Evolutionary conservation across 2,113 vertebrate species (phyloP).

Genomic region (Austrofundulus limnaeus): DNA sequence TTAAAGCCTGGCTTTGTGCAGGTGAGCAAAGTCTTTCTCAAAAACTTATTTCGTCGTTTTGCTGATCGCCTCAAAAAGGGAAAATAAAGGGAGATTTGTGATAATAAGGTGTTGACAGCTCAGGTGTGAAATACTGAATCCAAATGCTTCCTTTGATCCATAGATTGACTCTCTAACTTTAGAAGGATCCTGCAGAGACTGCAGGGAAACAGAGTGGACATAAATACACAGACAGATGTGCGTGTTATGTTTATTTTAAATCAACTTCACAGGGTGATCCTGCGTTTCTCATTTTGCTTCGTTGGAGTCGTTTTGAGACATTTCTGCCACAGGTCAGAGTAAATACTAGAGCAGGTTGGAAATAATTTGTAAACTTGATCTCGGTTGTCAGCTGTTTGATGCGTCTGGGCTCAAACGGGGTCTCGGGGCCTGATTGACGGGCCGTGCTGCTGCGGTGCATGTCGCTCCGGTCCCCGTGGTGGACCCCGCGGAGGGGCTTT

Average conservation of each 20-base stretch:
- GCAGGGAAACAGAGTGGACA: neutral
- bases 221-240: neutral
- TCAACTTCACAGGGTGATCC: constrained; percentile 4
- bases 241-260: constrained; percentile 11
- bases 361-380: constrained; percentile 26
- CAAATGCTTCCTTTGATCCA: constrained; percentile 34
- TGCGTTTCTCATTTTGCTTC: no score
- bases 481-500: constrained; percentile 65
- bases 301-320: no score
- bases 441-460: constrained; percentile 44
- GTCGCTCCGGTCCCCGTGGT: constrained; percentile 65
- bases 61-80: constrained; percentile 20
- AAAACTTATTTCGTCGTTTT: neutral
- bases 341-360: constrained; percentile 34
- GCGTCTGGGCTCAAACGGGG: constrained; percentile 30
- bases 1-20: constrained; percentile 4
- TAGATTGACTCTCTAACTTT: constrained; percentile 13
- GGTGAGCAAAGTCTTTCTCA: constrained; percentile 20
- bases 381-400: constrained; percentile 34
- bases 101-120: constrained; percentile 63
- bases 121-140: constrained; percentile 36
- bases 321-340: constrained; percentile 35
- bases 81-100: constrained; percentile 9
- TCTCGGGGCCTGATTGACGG: constrained; percentile 83
- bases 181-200: constrained; percentile 20